These are phyloP conservation scores for Typhlichthys subterraneus DNA, from an alignment of 2,797 vertebrate species.

Conservation along the genomic window DNA sequence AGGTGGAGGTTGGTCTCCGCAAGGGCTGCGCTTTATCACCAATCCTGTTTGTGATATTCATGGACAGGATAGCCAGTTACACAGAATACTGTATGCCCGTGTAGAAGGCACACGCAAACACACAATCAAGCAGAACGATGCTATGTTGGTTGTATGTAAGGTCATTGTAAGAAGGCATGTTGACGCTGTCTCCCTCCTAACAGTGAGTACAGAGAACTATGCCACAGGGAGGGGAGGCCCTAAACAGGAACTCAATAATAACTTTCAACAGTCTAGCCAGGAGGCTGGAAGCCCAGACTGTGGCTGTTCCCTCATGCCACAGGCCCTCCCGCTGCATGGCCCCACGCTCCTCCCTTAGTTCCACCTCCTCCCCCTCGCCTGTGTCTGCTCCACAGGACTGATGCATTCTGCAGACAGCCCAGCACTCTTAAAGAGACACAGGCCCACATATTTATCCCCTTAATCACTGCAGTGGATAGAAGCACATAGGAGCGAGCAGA, in stretches of 20 bases:
- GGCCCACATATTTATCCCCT: slow-evolving; percentile 77
- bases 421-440: slow-evolving; percentile 85
- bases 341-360: slow-evolving; percentile 69
- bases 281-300: slow-evolving; percentile 94
- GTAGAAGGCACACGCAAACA: slow-evolving; percentile 42
- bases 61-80: slow-evolving; percentile 7
- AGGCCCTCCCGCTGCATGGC: slow-evolving; percentile 72
- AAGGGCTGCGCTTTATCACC: too few relatives aligned
- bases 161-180: slow-evolving; percentile 81
- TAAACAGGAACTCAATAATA: slow-evolving; percentile 93
- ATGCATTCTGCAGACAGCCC: slow-evolving; percentile 89
- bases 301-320: slow-evolving; percentile 85
- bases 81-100: slow-evolving; percentile 24
- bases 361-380: slow-evolving; percentile 70
- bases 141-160: slow-evolving; percentile 80
- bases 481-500: slow-evolving; percentile 57
- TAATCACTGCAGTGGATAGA: slow-evolving; percentile 81
- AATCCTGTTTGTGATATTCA: too few relatives aligned
- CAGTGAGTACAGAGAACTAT: slow-evolving; percentile 77
- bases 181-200: slow-evolving; percentile 60
- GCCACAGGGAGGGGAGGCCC: slow-evolving; percentile 82
- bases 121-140: slow-evolving; percentile 74
- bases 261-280: slow-evolving; percentile 98
- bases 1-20: too few relatives aligned
- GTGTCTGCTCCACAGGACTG: slow-evolving; percentile 85